Base-by-base conservation (phyloP, 2,888 invertebrate genomes). In the Drosophila eohydei region DNA sequence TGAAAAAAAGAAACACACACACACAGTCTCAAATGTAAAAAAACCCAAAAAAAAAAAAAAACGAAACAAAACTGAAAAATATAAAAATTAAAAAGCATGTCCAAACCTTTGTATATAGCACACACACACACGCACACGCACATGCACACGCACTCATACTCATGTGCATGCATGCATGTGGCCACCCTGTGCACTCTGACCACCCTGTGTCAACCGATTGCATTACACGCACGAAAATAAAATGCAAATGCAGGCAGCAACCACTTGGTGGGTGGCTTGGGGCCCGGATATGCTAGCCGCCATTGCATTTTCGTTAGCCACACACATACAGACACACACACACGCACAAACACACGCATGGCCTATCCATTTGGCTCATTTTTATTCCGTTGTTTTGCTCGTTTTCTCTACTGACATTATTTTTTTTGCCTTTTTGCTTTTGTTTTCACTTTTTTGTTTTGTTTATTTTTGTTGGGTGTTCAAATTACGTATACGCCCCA, bases 331-430 rank as follows among this genome's bases (percentile, higher is more conserved):
- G 48, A 26, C 32, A 30, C 36, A 5, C 50, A 48, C 60, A 21
- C 26, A 32, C 58, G 12, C 40, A 11, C 44, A n/a, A 40, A 34
- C 56, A 57, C 28, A 62, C 40, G 52, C 66, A 67, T 48, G 40
- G 60, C 62, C 62, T 64, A 58, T 70, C 38, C 67, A 74, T 79
- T 79, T 79, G 79, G 81, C 78, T 81, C 81, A 81, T 74, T 81
- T 79, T 79, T 79, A 80, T 80, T 71, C 64, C 54, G 68, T 80
- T 83, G 83, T 89, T 84, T 84, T 84, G 89, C 55, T 84, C 85
- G 85, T 84, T 89, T 84, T 89, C 85, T 89, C 89, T 89, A 89
- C 89, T 84, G 84, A 84, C 84, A 84, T 84, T 86, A 73, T 88
- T 89, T 84, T 77, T 88, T 88, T 89, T 62, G 67, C 57, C 57